Evolutionary conservation across 1,140 invertebrate genomes (phyloP), one percentile per base, ranked within the genome.

Genomic region (Solenopsis invicta): DNA sequence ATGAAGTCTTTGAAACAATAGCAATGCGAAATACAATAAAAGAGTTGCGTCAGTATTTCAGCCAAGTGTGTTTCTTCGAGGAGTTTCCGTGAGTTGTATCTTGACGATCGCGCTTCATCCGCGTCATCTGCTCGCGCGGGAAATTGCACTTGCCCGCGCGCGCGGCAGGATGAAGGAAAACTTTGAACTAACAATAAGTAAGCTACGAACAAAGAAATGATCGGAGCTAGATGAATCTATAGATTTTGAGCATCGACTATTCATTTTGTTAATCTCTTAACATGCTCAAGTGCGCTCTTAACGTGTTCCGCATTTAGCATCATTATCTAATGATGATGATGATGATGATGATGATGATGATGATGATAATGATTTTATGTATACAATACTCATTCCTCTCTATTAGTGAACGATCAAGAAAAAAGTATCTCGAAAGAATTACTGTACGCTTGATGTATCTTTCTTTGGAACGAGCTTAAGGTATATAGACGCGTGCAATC

Each of bases 61-160:
- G 8, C 34, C 54, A 80, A 80, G 67, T 82, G 67, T 82, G 54
- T 82, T 82, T 82, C 80, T 82, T 82, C 41, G 80, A 84, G 24
- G 54, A 84, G 69, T 75, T 69, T 69, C 69, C 54, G n/a, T 67
- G 50, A 71, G 52, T 74, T 74, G 69, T 84, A 84, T 84, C 80
- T 84, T 75, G 80, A 84, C 71, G 80, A 61, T 84, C 24, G 80
- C 24, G 80, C 54, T 84, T 29, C 69, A 61, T 84, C 80, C 69
- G 80, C 69, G 80, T 84, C 80, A 84, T 84, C 80, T 75, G 54
- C 69, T 84, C 69, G 80, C 69, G 69, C 69, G 54, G 54, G n/a
- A 84, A 84, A 84, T 84, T 75, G 80, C 80, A 18, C 34, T 71
- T 21, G 64, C 48, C 2, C 21, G n/a, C n/a, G n/a, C n/a, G n/a